phyloP scores from a whole-genome alignment of 2,113 vertebrate genomes.

The Tamias sibiricus region DNA sequence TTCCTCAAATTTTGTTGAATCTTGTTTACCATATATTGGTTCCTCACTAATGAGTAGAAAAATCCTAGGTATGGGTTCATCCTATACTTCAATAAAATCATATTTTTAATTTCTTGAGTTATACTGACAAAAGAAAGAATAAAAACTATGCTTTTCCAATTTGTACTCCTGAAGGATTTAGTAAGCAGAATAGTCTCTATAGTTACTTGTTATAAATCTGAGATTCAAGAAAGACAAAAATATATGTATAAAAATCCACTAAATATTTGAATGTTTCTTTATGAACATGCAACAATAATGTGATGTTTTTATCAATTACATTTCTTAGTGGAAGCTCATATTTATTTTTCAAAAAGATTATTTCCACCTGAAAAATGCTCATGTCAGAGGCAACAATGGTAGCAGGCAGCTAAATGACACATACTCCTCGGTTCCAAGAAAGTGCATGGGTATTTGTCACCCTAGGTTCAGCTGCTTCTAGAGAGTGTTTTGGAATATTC shows the following conservation, averaged over 20 bases:
- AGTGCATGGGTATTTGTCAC: background rate
- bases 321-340: background rate
- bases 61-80: background rate
- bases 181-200: background rate
- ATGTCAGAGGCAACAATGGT: background rate
- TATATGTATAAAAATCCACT: background rate
- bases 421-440: background rate
- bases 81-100: background rate
- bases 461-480: background rate
- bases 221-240: background rate
- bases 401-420: background rate
- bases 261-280: background rate
- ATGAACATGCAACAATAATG: background rate
- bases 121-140: background rate
- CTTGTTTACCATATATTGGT: background rate
- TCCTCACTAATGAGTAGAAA: background rate
- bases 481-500: constrained; percentile 26
- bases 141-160: background rate
- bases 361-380: background rate
- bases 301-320: background rate
- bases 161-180: background rate
- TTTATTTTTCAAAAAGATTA: background rate
- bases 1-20: background rate
- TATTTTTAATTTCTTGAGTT: background rate
- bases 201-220: background rate